A percentile compares a stretch with the other conserved stretches of the same genome.
Conservation (phyloP, 2,113 vertebrate species). For the Otocyon megalotis region DNA sequence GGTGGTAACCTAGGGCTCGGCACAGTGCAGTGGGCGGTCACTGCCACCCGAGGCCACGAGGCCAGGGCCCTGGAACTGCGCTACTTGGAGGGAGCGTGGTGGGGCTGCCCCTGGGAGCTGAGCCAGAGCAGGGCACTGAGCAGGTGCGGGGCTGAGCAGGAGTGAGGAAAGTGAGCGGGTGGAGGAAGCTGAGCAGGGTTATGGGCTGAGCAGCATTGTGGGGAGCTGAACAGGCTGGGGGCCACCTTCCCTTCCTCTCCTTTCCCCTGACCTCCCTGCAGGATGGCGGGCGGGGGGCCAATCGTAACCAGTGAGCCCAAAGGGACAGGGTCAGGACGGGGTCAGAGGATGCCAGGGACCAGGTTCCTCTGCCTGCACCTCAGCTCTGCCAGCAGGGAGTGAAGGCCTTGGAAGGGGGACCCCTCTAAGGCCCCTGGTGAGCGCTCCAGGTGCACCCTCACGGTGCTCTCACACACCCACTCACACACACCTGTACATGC, state of each 20-base stretch:
- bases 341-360: too few species aligned
- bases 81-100: not conserved
- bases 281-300: too few species aligned
- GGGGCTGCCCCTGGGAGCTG: not conserved
- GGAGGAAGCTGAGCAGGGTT: not conserved
- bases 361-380: too few species aligned
- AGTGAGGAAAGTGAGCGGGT: not conserved
- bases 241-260: too few species aligned
- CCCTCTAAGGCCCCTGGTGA: too few species aligned
- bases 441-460: not conserved
- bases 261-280: not conserved
- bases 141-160: not conserved
- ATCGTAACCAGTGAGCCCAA: too few species aligned
- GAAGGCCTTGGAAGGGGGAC: not conserved
- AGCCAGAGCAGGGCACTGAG: rapidly evolving
- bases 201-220: not conserved
- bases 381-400: not conserved
- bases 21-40: rapidly evolving
- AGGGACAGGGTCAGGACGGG: not conserved
- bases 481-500: not conserved
- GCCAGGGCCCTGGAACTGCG: too few species aligned
- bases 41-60: not conserved
- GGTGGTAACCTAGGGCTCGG: too few species aligned
- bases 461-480: not conserved
- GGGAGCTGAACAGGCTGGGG: not conserved